Evolutionary conservation across 2,113 vertebrate genomes (phyloP), one percentile per base, ranked within the genome.

Genomic region (Hemicordylus capensis): DNA sequence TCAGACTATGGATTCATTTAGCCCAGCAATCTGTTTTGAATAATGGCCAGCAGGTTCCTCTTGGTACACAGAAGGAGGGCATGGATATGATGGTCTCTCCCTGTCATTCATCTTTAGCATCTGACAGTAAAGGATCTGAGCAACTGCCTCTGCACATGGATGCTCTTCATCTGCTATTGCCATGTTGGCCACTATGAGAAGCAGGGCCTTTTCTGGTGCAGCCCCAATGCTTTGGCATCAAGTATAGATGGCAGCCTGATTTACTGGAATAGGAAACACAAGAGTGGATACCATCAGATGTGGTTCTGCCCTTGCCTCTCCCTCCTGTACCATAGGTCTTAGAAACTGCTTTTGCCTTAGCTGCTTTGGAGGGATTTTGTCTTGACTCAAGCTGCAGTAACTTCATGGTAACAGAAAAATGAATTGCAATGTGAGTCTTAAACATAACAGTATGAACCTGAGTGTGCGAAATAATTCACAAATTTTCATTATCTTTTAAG

Each of bases 401-500:
- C 3, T 63, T 11, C 48, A 56, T 56, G 12, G 28, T 11, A 54
- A 42, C 51, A 42, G 3, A 24, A n/a, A 31, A 54, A 8, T 4
- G 10, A 69, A 46, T 64, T 31, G 42, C n/a, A 86, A 74, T 44
- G n/a, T 44, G 54, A 73, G 44, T 19, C 15, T 75, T 83, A 72
- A 90, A 84, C 1, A 0, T 63, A 77, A 66, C 61, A 84, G 69
- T 77, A 46, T 31, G 14, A 85, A 79, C 39, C 31, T 78, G 66
- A n/a, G 61, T 51, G 28, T 46, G 66, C 72, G 66, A 63, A 72
- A 46, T 51, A 79, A 85, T 72, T 39, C 83, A n/a, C 81, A 5
- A 82, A 59, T 91, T 84, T 83, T 48, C 87, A 64, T 66, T 83
- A 86, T 85, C 89, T 88, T 89, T 93, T 90, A 87, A 85, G 78